A percentile compares a stretch with the other conserved stretches of the same genome.
These are phyloP conservation scores for Actinia tenebrosa DNA, from an alignment of 64 coral and sea anemone genomes.

Conservation along the genomic window DNA sequence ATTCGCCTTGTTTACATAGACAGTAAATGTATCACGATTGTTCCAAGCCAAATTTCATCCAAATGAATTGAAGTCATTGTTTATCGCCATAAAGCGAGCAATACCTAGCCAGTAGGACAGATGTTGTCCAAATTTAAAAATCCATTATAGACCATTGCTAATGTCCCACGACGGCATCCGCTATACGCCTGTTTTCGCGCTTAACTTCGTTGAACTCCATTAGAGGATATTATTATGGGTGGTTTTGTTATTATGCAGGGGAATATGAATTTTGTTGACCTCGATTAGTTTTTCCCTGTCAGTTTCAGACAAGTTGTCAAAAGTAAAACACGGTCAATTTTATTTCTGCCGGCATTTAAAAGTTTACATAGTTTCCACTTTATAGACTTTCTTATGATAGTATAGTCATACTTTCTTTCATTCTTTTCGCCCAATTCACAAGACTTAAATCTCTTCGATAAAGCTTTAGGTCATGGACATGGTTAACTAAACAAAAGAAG, in stretches of 20 bases:
- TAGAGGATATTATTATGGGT: background rate
- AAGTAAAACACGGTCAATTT: background rate
- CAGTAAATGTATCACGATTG: background rate
- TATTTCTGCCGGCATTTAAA: background rate
- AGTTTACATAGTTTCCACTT: too few relatives aligned
- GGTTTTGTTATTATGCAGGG: background rate
- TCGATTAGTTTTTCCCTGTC: background rate
- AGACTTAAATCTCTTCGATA: too few relatives aligned
- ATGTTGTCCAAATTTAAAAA: background rate
- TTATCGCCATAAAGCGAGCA: background rate
- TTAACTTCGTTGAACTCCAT: background rate
- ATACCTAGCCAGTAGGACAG: background rate
- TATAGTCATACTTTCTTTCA: too few relatives aligned
- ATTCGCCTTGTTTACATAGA: background rate
- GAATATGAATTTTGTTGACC: background rate
- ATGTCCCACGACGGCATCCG: conserved; percentile 7
- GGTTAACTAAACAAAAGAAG: too few relatives aligned
- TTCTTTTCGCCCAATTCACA: too few relatives aligned
- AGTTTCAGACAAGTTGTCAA: background rate
- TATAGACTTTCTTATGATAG: too few relatives aligned
- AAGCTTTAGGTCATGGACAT: too few relatives aligned
- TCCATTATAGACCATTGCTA: conserved; percentile 6
- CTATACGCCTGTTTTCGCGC: conserved; percentile 5
- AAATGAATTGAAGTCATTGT: background rate
- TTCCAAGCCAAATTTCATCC: background rate